These are phyloP conservation scores for Drosophila trapezifrons DNA, from an alignment of 1,140 invertebrate genomes.

Conservation along the genomic window DNA sequence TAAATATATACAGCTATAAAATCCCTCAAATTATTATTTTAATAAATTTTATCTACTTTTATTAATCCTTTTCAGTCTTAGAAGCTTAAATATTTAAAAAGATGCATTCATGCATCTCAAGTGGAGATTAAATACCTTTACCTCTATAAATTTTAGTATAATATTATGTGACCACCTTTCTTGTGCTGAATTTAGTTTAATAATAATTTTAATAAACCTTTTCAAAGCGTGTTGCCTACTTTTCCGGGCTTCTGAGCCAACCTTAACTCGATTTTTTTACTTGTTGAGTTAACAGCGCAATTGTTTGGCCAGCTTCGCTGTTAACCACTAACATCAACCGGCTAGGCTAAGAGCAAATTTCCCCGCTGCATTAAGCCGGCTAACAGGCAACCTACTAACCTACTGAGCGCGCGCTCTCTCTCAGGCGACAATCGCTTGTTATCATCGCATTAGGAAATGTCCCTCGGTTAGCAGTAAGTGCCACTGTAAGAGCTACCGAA, in stretches of 20 bases:
- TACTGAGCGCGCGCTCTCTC: slow-evolving; percentile 44
- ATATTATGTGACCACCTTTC: too few species aligned
- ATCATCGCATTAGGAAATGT: slow-evolving; percentile 52
- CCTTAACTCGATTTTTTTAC: not conserved
- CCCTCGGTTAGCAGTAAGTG: slow-evolving; percentile 41
- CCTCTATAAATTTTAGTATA: too few species aligned
- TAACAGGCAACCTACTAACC: slow-evolving; percentile 73
- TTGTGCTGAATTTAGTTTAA: too few species aligned
- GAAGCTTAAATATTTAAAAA: not conserved
- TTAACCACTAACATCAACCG: slow-evolving; percentile 13
- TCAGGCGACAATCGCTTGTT: slow-evolving; percentile 18
- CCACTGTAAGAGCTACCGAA: slow-evolving; percentile 41
- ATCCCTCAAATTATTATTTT: too few species aligned
- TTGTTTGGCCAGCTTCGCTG: not conserved
- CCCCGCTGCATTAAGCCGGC: slow-evolving; percentile 45
- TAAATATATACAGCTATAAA: too few species aligned
- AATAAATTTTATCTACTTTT: too few species aligned
- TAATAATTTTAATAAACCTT: not conserved
- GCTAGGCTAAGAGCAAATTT: slow-evolving; percentile 65
- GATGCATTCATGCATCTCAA: too few species aligned
- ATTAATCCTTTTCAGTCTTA: too few species aligned
- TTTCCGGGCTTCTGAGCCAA: not conserved
- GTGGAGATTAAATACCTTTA: too few species aligned
- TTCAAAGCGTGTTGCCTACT: not conserved
- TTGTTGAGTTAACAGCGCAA: slow-evolving; percentile 48